These are phyloP conservation scores for Acanthurus leucopareius DNA, from an alignment of 2,797 vertebrate species.

Conservation along the genomic window DNA sequence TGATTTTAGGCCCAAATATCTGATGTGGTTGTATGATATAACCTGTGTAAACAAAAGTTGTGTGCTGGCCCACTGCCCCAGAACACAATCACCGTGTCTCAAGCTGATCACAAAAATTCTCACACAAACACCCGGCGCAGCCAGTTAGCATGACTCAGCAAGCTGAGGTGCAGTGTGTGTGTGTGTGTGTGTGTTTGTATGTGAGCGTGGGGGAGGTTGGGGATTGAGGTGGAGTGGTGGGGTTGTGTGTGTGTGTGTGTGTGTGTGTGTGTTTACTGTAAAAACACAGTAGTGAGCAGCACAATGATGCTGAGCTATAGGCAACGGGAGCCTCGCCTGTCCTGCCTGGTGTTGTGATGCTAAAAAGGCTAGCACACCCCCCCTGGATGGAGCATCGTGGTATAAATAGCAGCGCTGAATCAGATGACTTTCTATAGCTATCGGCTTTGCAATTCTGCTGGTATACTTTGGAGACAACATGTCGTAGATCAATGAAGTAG, in stretches of 20 bases:
- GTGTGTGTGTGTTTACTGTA: slow-evolving; percentile 17
- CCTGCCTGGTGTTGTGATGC: slow-evolving; percentile 22
- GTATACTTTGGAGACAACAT: slow-evolving; percentile 35
- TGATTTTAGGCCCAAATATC: neutral
- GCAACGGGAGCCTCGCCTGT: slow-evolving; percentile 10
- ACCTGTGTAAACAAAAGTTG: slow-evolving; percentile 33
- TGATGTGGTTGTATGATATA: slow-evolving; percentile 9
- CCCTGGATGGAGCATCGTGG: slow-evolving; percentile 43
- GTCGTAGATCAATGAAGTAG: slow-evolving; percentile 3
- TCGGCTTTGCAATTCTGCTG: slow-evolving; percentile 31
- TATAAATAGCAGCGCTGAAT: slow-evolving; percentile 69
- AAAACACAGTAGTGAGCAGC: slow-evolving; percentile 45
- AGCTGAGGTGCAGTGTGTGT: slow-evolving; percentile 22
- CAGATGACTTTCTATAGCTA: slow-evolving; percentile 58
- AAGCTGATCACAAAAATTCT: slow-evolving; percentile 52
- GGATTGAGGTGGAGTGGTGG: neutral
- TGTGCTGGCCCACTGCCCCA: slow-evolving; percentile 53
- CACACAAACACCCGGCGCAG: slow-evolving; percentile 48
- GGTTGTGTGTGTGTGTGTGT: neutral
- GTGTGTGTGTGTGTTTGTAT: slow-evolving; percentile 9
- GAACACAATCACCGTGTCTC: slow-evolving; percentile 48
- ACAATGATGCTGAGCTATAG: slow-evolving; percentile 43
- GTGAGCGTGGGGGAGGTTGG: neutral
- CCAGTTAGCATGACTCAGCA: slow-evolving; percentile 73
- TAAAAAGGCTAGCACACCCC: slow-evolving; percentile 44